Conservation (phyloP, 2,113 vertebrate species). For the Hystrix brachyura region DNA sequence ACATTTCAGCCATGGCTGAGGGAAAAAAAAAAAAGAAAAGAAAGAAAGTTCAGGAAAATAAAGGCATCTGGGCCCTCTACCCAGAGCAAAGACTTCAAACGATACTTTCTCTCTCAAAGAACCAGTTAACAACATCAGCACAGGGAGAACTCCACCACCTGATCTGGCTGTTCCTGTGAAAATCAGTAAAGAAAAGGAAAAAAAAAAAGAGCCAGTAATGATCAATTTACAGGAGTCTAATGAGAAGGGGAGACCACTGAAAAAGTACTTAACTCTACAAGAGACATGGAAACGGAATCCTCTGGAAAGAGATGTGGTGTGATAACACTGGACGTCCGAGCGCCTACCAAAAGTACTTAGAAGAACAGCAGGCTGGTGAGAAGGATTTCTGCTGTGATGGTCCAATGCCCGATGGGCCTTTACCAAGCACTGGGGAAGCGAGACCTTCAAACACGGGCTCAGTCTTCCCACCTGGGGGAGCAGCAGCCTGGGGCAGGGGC, state of each 20-base stretch:
- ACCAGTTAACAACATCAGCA: not conserved
- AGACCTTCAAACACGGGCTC: fast-evolving
- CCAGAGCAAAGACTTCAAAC: not conserved
- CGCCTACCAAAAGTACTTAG: not conserved
- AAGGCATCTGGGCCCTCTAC: not conserved
- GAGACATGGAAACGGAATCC: fast-evolving
- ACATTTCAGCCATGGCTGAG: not conserved
- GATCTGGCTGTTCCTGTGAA: not conserved
- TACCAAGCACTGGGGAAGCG: fast-evolving
- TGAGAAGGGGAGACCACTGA: not conserved
- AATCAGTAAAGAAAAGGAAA: not conserved
- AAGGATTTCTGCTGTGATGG: not conserved
- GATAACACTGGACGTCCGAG: not conserved
- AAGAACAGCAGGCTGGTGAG: not conserved
- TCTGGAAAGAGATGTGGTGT: not conserved
- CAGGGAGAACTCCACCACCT: not conserved
- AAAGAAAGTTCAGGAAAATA: not conserved
- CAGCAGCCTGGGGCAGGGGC: fast-evolving
- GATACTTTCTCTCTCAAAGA: not conserved
- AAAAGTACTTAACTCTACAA: not conserved
- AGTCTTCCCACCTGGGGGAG: not conserved
- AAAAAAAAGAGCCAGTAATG: not conserved
- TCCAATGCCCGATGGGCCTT: no score
- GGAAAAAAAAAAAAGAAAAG: not conserved
- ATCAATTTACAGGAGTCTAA: not conserved